These are phyloP conservation scores for Rattus rattus DNA, from an alignment of 2,113 vertebrate species.

Conservation along the genomic window DNA sequence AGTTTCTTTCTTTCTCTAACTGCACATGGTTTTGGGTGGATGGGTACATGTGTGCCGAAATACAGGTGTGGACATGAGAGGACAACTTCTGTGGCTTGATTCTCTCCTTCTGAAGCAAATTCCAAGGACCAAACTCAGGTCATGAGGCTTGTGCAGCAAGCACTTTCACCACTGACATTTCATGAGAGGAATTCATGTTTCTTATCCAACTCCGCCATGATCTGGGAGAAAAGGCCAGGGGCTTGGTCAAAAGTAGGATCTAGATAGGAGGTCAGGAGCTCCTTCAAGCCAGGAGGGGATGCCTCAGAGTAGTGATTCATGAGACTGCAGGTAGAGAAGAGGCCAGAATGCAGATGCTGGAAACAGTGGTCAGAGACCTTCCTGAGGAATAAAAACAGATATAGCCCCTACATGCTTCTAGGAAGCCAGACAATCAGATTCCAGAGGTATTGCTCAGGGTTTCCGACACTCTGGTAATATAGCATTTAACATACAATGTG, in stretches of 20 bases:
- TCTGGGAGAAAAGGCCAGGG: background rate
- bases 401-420: conserved; percentile 1
- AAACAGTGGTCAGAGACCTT: background rate
- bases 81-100: background rate
- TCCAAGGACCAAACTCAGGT: background rate
- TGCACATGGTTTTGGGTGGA: background rate
- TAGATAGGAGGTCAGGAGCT: background rate
- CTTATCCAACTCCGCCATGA: background rate
- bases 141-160: no score
- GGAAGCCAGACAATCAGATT: conserved; percentile 46
- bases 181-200: background rate
- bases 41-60: background rate
- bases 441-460: background rate
- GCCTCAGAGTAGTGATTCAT: background rate
- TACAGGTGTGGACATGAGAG: background rate
- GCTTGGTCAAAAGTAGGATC: background rate
- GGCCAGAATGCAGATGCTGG: background rate
- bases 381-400: background rate
- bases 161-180: background rate
- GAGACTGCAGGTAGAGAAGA: background rate
- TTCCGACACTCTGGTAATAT: conserved; percentile 33
- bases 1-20: background rate
- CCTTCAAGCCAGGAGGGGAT: background rate
- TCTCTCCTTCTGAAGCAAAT: no score
- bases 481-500: conserved; percentile 60